Evolutionary conservation across 2,113 vertebrate genomes (phyloP), one percentile per base, ranked within the genome.

Genomic region (Nycticebus coucang): DNA sequence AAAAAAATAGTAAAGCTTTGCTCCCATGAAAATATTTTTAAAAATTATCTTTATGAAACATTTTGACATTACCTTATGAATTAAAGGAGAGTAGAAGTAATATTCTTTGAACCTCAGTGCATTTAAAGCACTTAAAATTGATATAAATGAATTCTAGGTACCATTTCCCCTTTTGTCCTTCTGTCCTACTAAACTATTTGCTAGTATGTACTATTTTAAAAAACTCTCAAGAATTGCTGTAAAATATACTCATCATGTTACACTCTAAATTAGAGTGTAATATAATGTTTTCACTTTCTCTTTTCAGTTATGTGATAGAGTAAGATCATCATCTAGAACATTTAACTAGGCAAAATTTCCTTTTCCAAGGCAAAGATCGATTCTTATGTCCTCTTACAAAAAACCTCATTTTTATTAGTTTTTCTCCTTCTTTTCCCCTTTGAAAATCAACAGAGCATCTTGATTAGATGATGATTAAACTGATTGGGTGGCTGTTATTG

Each of bases 41-140:
- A 93, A 96, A 95, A 89, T 2, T 93, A 24, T 7, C 53, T n/a
- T 69, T 83, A 13, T 87, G 79, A 80, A 64, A 91, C 4, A 57
- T 45, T 95, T 95, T 69, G 80, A 80, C 87, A 97, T 74, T 6
- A 85, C 62, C 96, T 57, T 95, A 93, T 92, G 96, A 68, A 94
- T 77, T 62, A 96, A 91, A 90, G 59, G 35, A 95, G 94, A 97
- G 60, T 77, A 13, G 60, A 93, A 93, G 41, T 96, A 96, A 97
- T 87, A 93, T 92, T 97, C 95, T 98, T 74, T 96, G 86, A 97
- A 97, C 93, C 92, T 98, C 88, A 95, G 62, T 78, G 96, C 64
- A 82, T 81, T 96, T 89, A 96, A 97, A 95, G 57, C 60, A 94
- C 83, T 90, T 94, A 93, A 97, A 97, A 89, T 89, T 86, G 90